phyloP scores from a whole-genome alignment of 1,140 invertebrate species.

The Matsumurasca onukii region DNA sequence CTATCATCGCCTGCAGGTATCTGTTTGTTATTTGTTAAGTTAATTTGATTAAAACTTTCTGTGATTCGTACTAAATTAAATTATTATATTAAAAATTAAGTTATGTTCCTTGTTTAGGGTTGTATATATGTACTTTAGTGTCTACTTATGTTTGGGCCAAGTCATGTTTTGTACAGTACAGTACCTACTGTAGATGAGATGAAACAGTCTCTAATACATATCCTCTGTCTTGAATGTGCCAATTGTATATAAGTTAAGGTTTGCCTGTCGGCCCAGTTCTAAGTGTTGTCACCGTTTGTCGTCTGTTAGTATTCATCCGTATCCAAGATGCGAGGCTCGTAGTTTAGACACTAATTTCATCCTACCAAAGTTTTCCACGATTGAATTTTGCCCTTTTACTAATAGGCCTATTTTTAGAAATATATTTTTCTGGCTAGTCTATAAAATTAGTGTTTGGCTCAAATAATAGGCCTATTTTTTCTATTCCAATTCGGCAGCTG shows the following conservation, averaged over 20 bases:
- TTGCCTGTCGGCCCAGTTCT: conserved; percentile 10
- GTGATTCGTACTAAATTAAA: conserved; percentile 24
- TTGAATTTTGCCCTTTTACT: conserved; percentile 6
- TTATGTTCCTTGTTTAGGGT: conserved; percentile 18
- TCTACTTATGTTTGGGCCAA: conserved; percentile 11
- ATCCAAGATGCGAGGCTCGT: conserved; percentile 22
- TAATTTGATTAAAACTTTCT: conserved; percentile 21
- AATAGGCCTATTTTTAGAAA: conserved; percentile 25
- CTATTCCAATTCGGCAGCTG: background rate
- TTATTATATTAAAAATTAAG: conserved; percentile 26
- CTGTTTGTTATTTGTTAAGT: conserved; percentile 7
- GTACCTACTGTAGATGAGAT: background rate
- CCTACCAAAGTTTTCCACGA: conserved; percentile 19
- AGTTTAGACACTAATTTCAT: conserved; percentile 3
- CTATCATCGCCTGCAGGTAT: too few relatives aligned
- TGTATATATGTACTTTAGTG: background rate
- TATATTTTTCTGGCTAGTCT: conserved; percentile 25
- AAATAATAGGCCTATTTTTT: conserved; percentile 18
- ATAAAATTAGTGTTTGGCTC: conserved; percentile 26
- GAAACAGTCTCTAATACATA: conserved; percentile 11
- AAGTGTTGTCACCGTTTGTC: conserved; percentile 16
- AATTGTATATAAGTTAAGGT: conserved; percentile 17
- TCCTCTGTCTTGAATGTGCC: conserved; percentile 20
- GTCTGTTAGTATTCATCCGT: conserved; percentile 14
- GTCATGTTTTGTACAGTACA: conserved; percentile 15